Conservation (phyloP, 2,113 vertebrate species). For the Amphiprion percula region DNA sequence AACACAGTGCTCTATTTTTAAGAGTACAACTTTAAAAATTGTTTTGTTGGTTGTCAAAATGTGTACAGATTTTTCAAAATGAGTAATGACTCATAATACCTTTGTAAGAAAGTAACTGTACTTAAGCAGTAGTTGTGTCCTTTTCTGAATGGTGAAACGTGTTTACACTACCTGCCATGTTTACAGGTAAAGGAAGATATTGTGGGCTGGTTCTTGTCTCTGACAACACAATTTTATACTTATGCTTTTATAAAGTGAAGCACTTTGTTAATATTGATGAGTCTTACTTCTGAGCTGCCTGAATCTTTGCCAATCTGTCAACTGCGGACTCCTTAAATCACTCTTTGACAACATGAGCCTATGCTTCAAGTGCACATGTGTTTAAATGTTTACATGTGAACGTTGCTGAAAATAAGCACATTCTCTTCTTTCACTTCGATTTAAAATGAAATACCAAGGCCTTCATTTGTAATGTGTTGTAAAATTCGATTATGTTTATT, state of each 20-base stretch:
- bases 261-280: conserved; percentile 79
- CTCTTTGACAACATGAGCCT: conserved; percentile 63
- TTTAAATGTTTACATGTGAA: conserved; percentile 85
- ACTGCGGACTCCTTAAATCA: conserved; percentile 56
- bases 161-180: conserved; percentile 81
- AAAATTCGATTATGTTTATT: conserved; percentile 47
- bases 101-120: conserved; percentile 55
- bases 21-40: conserved; percentile 60
- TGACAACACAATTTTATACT: conserved; percentile 78
- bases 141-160: conserved; percentile 64
- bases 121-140: conserved; percentile 47
- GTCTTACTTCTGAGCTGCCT: conserved; percentile 80
- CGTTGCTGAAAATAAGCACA: conserved; percentile 80
- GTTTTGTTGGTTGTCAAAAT: conserved; percentile 50
- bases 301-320: conserved; percentile 71
- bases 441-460: conserved; percentile 73
- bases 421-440: conserved; percentile 67
- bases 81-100: conserved; percentile 50
- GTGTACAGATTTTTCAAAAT: conserved; percentile 63
- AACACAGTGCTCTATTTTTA: conserved; percentile 72
- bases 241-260: conserved; percentile 78
- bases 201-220: conserved; percentile 69
- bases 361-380: conserved; percentile 74
- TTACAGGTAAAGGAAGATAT: conserved; percentile 72
- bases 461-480: conserved; percentile 75